These are phyloP conservation scores for Gastracanthus pulcherrimus DNA, from an alignment of 2,888 invertebrate genomes.

Conservation along the genomic window DNA sequence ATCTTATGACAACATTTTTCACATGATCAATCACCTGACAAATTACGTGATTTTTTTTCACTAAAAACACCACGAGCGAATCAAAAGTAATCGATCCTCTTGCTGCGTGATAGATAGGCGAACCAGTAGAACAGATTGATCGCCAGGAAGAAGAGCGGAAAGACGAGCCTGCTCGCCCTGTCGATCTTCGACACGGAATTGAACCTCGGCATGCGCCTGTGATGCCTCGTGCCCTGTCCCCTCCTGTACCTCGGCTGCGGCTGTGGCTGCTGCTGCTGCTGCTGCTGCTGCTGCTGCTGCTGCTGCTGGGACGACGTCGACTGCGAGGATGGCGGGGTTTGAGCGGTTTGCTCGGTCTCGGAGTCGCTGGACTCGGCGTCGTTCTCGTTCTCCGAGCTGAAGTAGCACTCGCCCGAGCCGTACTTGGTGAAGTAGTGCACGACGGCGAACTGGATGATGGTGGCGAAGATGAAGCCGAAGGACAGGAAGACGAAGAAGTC, in stretches of 20 bases:
- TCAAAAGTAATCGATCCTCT: constrained; percentile 77
- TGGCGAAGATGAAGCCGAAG: constrained; percentile 89
- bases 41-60: too few species aligned
- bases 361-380: constrained; percentile 75
- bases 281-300: background rate
- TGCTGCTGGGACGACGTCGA: constrained; percentile 65
- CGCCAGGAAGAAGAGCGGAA: constrained; percentile 86
- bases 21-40: too few species aligned
- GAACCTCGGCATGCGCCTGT: constrained; percentile 81
- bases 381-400: constrained; percentile 81
- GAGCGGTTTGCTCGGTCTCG: constrained; percentile 8
- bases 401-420: constrained; percentile 89
- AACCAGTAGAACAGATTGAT: constrained; percentile 91
- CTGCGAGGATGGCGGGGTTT: background rate
- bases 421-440: constrained; percentile 93
- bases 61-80: background rate
- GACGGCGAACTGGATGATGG: constrained; percentile 90
- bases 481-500: constrained; percentile 91
- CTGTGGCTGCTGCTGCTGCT: constrained; percentile 39
- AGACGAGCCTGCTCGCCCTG: constrained; percentile 85
- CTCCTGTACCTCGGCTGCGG: constrained; percentile 25
- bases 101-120: constrained; percentile 84
- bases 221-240: constrained; percentile 60
- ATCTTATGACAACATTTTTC: too few species aligned
- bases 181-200: constrained; percentile 92